Evolutionary conservation across 2,888 invertebrate genomes (phyloP).

Genomic region (Oconnorella tubifera): DNA sequence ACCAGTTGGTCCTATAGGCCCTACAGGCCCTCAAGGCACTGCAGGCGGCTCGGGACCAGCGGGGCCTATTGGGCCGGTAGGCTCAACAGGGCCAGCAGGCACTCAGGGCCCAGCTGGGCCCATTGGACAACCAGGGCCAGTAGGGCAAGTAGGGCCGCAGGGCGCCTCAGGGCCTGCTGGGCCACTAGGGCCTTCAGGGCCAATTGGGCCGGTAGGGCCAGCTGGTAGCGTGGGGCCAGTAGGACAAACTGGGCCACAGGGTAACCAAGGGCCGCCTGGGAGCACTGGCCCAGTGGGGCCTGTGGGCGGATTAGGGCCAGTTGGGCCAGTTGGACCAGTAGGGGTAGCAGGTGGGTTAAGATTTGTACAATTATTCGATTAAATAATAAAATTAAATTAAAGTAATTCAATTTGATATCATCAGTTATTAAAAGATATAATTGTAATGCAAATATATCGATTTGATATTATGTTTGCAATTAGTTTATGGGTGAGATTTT

Average conservation of each 20-base stretch:
- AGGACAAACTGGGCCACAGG: constrained; percentile 22
- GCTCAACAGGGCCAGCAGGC: constrained; percentile 16
- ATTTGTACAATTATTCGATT: too few relatives aligned
- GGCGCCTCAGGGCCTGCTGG: constrained; percentile 29
- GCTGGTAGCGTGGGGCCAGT: constrained; percentile 24
- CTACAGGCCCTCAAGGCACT: constrained; percentile 22
- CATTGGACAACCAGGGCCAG: constrained; percentile 24
- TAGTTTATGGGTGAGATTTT: too few relatives aligned
- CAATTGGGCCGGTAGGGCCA: constrained; percentile 33
- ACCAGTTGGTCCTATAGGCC: constrained; percentile 18
- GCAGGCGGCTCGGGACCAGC: constrained; percentile 24
- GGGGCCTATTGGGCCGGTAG: constrained; percentile 45
- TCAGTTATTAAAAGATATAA: too few relatives aligned
- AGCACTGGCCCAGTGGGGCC: constrained; percentile 23
- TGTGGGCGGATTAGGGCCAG: constrained; percentile 19
- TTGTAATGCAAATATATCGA: too few relatives aligned
- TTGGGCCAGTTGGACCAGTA: not conserved
- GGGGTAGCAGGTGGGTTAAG: too few relatives aligned
- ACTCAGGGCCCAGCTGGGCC: constrained; percentile 33
- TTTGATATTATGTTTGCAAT: too few relatives aligned
- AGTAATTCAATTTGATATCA: too few relatives aligned
- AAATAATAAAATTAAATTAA: too few relatives aligned
- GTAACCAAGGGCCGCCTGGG: constrained; percentile 15
- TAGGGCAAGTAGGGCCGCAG: constrained; percentile 20
- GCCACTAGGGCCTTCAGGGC: constrained; percentile 14